Percentiles rank a stretch among this genome's conserved stretches.
Conservation (phyloP, 2,113 vertebrate genomes). For the Engystomops pustulosus region DNA sequence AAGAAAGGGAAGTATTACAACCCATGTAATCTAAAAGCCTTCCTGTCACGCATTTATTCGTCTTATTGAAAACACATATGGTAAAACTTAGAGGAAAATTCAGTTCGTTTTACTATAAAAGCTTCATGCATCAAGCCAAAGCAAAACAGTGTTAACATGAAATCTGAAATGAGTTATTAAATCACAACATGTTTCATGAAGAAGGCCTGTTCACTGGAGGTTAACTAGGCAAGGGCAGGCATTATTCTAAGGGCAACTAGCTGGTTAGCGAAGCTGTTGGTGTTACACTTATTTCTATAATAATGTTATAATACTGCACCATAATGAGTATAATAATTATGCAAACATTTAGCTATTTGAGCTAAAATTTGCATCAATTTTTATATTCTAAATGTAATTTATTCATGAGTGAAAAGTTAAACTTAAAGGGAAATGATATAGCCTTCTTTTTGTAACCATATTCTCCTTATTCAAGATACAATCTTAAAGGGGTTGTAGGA, state of each 20-base stretch:
- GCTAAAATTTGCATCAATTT: neutral
- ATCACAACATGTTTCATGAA: neutral
- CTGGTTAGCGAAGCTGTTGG: neutral
- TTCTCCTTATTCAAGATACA: too few relatives aligned
- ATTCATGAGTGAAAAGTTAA: neutral
- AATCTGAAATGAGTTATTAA: slow-evolving; percentile 45
- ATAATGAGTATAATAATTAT: neutral
- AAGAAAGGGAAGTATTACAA: slow-evolving; percentile 60
- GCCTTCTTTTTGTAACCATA: too few relatives aligned
- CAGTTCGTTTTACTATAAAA: slow-evolving; percentile 40
- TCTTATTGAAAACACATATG: slow-evolving; percentile 58
- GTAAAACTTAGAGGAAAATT: slow-evolving; percentile 55
- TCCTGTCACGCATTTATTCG: slow-evolving; percentile 59
- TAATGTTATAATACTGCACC: neutral
- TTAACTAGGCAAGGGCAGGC: neutral
- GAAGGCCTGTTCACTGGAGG: neutral
- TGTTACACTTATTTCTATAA: too few relatives aligned
- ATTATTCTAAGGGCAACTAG: slow-evolving; percentile 1
- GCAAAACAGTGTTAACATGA: slow-evolving; percentile 39
- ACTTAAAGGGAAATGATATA: neutral
- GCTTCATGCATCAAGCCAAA: slow-evolving; percentile 31
- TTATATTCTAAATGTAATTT: neutral
- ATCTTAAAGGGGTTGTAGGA: too few relatives aligned
- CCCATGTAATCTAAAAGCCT: slow-evolving; percentile 59
- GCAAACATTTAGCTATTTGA: neutral